Base-by-base conservation (phyloP, 2,797 vertebrate genomes). In the Scolopax rusticola region DNA sequence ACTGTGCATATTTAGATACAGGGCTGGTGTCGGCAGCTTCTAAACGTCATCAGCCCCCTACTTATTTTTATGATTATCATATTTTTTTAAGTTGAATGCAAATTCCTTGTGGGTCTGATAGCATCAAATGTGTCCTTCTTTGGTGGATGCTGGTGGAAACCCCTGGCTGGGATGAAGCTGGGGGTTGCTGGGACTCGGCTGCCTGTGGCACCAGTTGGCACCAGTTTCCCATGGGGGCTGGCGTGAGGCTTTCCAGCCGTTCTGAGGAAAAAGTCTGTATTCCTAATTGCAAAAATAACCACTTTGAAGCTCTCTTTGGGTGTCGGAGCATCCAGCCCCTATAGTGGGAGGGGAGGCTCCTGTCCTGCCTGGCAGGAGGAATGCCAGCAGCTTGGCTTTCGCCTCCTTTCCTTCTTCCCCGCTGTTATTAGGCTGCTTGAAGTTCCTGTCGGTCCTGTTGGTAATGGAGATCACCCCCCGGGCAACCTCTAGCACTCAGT, bases 21-120 rank as follows among this genome's bases (percentile, higher is more conserved):
- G 51, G 90, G 82, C 51, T 90, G 87, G 77, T 82, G 91, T 90
- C 64, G 87, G 85, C 87, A 63, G 85, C 87, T 89, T 78, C 85
- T 41, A 71, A 89, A 94, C 90, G 90, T 88, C 89, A 86, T 71
- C 90, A 86, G 54, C 47, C 50, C 33, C 57, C 38, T 32, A 9
- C 17, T 54, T 48, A 41, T 86, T 92, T n/a, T 73, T 73, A 33
- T 18, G 43, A 75, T 54, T 48, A 41, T 86, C 91, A 33, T 71
- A n/a, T 73, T 23, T 47, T 47, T 47, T 47, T 47, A 19, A 95
- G 89, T 75, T 84, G 89, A 54, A 90, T 93, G 71, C 20, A 60
- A 61, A 47, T 84, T 53, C 84, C 51, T 69, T 18, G 73, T 33
- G 68, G 81, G 50, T 75, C 47, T 28, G 40, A 53, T 64, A 50